phyloP scores from a whole-genome alignment of 2,113 vertebrate genomes.

The Oncorhynchus kisutch region DNA sequence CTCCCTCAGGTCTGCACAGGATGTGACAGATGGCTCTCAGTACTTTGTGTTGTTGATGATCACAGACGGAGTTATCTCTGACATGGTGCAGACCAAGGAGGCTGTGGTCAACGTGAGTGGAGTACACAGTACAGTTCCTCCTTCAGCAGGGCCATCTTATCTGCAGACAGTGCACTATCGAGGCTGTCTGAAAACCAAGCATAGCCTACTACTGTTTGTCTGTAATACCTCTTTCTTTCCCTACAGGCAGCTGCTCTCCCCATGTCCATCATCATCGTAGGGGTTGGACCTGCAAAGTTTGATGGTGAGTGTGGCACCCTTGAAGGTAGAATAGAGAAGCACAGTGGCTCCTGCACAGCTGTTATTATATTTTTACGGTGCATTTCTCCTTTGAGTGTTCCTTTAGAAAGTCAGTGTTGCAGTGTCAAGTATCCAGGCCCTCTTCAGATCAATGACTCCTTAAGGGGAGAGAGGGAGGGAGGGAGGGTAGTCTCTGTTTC shows the following conservation, averaged over 20 bases:
- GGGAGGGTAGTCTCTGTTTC: neutral
- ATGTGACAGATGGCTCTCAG: slow-evolving; percentile 92
- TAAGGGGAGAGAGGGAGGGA: neutral
- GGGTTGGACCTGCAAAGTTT: slow-evolving; percentile 96
- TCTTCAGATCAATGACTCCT: neutral
- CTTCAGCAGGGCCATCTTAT: no score
- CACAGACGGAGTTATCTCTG: slow-evolving; percentile 97
- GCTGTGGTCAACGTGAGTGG: slow-evolving; percentile 94
- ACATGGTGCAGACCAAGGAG: slow-evolving; percentile 98
- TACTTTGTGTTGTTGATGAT: slow-evolving; percentile 96
- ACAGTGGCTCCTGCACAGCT: no score
- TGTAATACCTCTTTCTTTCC: slow-evolving; percentile 1
- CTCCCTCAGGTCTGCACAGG: slow-evolving; percentile 78
- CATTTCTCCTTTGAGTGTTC: neutral
- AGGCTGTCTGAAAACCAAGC: neutral
- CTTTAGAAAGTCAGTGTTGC: neutral
- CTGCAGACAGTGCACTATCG: neutral
- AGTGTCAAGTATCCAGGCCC: neutral
- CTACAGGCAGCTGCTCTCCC: slow-evolving; percentile 89
- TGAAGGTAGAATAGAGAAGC: no score
- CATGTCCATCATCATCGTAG: slow-evolving; percentile 96
- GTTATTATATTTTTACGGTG: no score
- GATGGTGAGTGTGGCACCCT: slow-evolving; percentile 80
- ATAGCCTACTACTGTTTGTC: neutral
- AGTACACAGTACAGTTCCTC: slow-evolving; percentile 55